Evolutionary conservation across 2,888 invertebrate genomes (phyloP), one percentile per base, ranked within the genome.

Genomic region (Sinotaia quadrata): DNA sequence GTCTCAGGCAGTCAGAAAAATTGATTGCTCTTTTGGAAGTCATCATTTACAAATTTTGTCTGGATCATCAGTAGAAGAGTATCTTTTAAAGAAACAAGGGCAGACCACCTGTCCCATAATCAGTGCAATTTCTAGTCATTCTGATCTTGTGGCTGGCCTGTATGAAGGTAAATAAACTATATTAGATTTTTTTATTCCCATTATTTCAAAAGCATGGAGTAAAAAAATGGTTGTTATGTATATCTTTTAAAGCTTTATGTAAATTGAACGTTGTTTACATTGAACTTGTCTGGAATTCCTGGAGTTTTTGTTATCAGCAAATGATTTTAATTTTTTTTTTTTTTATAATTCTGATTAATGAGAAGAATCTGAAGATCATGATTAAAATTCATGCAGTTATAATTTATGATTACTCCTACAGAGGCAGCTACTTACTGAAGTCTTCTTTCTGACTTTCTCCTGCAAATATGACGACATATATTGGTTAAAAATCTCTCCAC

Each of bases 61-160:
- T 31, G 27, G 51, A 21, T 4, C 63, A 18, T 31, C 36, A 4
- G 63, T 54, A 37, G 63, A 63, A 27, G n/a, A 54, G 3, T 12
- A 31, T 8, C 15, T 63, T 24, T n/a, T 54, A 21, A 33, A 63
- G 4, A 21, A 37, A 27, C n/a, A 27, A 21, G 12, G 10, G 29
- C 31, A 2, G 27, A 1, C 21, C 2, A 4, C n/a, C 15, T n/a
- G 27, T 29, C 31, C n/a, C 1, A 41, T 54, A 21, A 51, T n/a
- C 24, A 34, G 31, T 18, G 63, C 63, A 15, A 54, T 63, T 33
- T 18, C 63, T n/a, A 33, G 36, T 31, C 41, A 63, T 21, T 52
- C 63, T 18, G 72, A 72, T 56, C 62, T 72, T n/a, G 61, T 69
- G 36, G 59, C 66, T 52, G 72, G 72, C 34, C 47, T 52, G 27